Evolutionary conservation across 2,888 invertebrate species (phyloP).

Genomic region (Pegoplata infirma): DNA sequence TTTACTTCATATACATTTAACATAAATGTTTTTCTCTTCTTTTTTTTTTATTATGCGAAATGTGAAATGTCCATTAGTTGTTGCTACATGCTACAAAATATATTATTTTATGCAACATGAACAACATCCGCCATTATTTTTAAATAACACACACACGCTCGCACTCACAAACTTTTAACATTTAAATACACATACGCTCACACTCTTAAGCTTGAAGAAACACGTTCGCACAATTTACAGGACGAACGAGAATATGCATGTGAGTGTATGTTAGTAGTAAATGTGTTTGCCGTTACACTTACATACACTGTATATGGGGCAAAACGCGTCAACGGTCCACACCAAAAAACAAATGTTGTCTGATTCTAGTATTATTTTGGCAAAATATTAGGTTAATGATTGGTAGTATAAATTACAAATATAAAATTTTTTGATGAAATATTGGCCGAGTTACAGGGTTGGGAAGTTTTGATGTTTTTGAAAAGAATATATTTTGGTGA

Average conservation of each 20-base stretch:
- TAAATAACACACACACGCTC: conserved; percentile 16
- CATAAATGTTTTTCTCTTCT: neutral
- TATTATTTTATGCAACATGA: conserved; percentile 19
- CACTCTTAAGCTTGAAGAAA: neutral
- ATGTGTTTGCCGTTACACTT: too few species aligned
- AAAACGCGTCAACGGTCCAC: too few species aligned
- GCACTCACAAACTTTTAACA: neutral
- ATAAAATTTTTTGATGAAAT: too few species aligned
- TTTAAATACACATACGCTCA: neutral
- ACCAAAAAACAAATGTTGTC: too few species aligned
- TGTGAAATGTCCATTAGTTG: conserved; percentile 23
- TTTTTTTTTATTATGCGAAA: neutral
- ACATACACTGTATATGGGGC: too few species aligned
- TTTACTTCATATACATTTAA: neutral
- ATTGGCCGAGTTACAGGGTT: too few species aligned
- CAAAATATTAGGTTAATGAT: too few species aligned
- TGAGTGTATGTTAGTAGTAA: too few species aligned
- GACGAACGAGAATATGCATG: neutral
- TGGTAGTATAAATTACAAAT: too few species aligned
- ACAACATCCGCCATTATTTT: conserved; percentile 36
- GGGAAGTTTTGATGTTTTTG: too few species aligned
- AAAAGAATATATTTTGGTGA: too few species aligned
- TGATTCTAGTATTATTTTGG: too few species aligned
- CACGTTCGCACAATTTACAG: neutral
- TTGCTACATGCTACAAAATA: conserved; percentile 4